Evolutionary conservation across 2,797 vertebrate genomes (phyloP), one percentile per base, ranked within the genome.

Genomic region (Myotis findleyi): DNA sequence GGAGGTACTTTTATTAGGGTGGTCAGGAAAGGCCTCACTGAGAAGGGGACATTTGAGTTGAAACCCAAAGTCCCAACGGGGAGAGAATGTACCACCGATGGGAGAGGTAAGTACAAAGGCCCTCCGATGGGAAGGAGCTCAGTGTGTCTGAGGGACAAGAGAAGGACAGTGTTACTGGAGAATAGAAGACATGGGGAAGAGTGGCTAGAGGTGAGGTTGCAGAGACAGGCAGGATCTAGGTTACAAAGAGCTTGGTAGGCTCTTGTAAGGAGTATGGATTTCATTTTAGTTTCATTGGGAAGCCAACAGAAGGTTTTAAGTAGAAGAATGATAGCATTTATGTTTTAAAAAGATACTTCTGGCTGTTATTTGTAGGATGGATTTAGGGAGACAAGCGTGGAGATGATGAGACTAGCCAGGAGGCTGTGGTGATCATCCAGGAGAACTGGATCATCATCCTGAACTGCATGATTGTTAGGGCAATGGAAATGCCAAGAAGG

Each of bases 351-450:
- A 87, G 47, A 81, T 36, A 18, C 16, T 21, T 47, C 12, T 69
- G 47, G 75, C 7, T 94, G 25, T 94, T 62, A 81, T 21, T 81
- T 95, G 85, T 36, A 87, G 41, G 38, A 53, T 49, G 23, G 49
- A 53, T 51, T 80, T 36, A 81, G 21, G 75, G 5, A 44, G 59
- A 68, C 33, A 93, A 64, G 49, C 44, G 25, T 38, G 17, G 55
- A 92, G 62, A 81, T 36, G 66, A 10, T 30, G 23, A 77, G 59
- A 86, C 66, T 38, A 80, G 12, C 51, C 44, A 66, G 79, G 57
- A 80, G 69, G 30, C 79, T 86, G 53, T 30, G 69, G 73, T 41
- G 59, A 51, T 7, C 44, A 51, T 47, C 55, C 44, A 87, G 33
- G 16, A 81, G 71, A 92, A 84, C 47, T 55, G 21, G 68, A 77